phyloP scores from a whole-genome alignment of 2,113 vertebrate genomes.

The Balaeniceps rex region DNA sequence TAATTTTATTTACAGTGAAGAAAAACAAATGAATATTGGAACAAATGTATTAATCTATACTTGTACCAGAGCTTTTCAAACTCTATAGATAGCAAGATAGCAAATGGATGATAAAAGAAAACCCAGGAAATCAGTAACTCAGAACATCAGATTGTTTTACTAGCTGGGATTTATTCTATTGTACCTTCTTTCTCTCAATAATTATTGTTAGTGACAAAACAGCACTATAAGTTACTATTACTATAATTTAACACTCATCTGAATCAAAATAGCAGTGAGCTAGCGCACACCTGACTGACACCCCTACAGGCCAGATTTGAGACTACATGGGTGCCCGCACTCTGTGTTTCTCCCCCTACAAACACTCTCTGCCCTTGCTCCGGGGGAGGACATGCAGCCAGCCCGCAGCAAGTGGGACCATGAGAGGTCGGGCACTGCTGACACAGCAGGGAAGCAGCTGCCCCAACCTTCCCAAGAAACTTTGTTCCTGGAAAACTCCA shows the following conservation, averaged over 20 bases:
- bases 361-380: not conserved
- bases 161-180: not conserved
- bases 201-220: not conserved
- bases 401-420: rapidly evolving
- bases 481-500: not conserved
- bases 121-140: not conserved
- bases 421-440: rapidly evolving
- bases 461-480: not conserved
- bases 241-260: not conserved
- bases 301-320: rapidly evolving
- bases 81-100: not conserved
- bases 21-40: not conserved
- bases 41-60: not conserved
- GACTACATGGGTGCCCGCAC: not conserved
- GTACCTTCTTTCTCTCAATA: not conserved
- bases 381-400: rapidly evolving
- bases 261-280: not conserved
- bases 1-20: not conserved
- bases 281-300: not conserved
- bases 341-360: not conserved
- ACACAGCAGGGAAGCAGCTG: not conserved
- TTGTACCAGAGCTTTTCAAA: not conserved
- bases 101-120: not conserved
- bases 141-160: not conserved
- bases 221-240: not conserved